Evolutionary conservation across 1,140 invertebrate species (phyloP), one percentile per base, ranked within the genome.

Genomic region (Drosophila prosaltans): DNA sequence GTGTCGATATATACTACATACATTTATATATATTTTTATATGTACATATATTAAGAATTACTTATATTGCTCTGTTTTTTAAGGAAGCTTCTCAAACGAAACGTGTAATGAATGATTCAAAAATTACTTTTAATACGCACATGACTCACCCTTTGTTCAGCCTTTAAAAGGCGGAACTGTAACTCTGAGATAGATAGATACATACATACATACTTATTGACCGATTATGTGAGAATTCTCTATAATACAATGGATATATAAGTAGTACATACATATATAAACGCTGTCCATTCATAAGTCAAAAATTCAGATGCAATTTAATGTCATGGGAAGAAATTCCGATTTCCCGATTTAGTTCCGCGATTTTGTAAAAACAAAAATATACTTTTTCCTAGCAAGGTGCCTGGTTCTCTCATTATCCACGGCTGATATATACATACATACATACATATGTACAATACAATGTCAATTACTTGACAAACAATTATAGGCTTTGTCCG

Each of bases 151-250:
- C 30, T 32, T 32, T 32, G 26, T 21, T n/a, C 65, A 28, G 51
- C 57, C 51, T 45, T 48, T 66, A 68, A 65, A 75, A 80, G 63
- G 69, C 81, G 81, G 81, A 83, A 84, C 81, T 77, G 69, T 55
- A 76, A 68, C 45, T 10, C 43, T 63, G 55, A 43, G 73, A 77
- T 26, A 63, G 63, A 63, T 63, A 51, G 9, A 7, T 24, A 51
- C 2, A 2, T 26, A 51, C 9, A 8, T 48, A 48, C 6, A 3
- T 36, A 36, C 6, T 51, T 51, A 30, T 28, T 51, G 72, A 63
- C 41, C 32, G 65, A 68, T 75, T 75, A 48, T 48, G 10, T 40
- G 54, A 64, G 54, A 41, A 64, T 69, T 55, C 72, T 39, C 68
- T 69, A 76, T 24, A 40, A 40, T 16, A 59, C 57, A 59, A 59